Conservation (phyloP, 2,113 vertebrate species). For the Thalassoma bifasciatum region DNA sequence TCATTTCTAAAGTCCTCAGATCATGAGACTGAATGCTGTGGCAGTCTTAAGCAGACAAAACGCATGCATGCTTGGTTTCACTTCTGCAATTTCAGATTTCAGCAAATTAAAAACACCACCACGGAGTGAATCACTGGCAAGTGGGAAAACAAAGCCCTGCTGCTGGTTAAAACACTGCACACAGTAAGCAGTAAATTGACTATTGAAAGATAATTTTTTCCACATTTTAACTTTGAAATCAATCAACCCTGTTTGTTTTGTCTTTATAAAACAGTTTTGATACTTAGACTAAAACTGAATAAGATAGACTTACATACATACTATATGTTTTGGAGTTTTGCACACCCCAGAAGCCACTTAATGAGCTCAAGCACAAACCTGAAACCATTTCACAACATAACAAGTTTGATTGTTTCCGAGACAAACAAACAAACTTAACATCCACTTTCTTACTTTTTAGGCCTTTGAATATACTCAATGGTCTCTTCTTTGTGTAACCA, state of each 20-base stretch:
- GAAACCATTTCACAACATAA: too few relatives aligned
- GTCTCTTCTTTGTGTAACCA: neutral
- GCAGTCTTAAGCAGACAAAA: slow-evolving; percentile 60
- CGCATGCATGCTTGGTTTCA: slow-evolving; percentile 69
- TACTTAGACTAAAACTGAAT: neutral
- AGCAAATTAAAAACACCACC: slow-evolving; percentile 66
- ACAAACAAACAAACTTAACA: too few relatives aligned
- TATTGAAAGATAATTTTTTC: slow-evolving; percentile 7
- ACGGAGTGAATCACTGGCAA: slow-evolving; percentile 48
- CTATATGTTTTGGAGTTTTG: neutral
- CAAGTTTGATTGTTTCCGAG: too few relatives aligned
- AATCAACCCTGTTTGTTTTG: neutral
- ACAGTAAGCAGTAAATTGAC: slow-evolving; percentile 16
- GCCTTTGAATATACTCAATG: neutral
- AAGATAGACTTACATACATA: too few relatives aligned
- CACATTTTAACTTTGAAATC: neutral
- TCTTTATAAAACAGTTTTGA: slow-evolving; percentile 3
- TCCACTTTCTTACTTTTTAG: neutral
- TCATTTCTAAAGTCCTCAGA: slow-evolving; percentile 73
- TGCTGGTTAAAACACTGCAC: slow-evolving; percentile 1
- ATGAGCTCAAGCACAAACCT: too few relatives aligned
- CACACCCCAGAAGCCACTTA: neutral
- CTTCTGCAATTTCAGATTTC: slow-evolving; percentile 69
- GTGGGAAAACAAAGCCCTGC: slow-evolving; percentile 39
- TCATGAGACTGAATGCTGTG: slow-evolving; percentile 61